Evolutionary conservation across 23 tunicate genomes (phyloP).

Genomic region (Styela plicata): DNA sequence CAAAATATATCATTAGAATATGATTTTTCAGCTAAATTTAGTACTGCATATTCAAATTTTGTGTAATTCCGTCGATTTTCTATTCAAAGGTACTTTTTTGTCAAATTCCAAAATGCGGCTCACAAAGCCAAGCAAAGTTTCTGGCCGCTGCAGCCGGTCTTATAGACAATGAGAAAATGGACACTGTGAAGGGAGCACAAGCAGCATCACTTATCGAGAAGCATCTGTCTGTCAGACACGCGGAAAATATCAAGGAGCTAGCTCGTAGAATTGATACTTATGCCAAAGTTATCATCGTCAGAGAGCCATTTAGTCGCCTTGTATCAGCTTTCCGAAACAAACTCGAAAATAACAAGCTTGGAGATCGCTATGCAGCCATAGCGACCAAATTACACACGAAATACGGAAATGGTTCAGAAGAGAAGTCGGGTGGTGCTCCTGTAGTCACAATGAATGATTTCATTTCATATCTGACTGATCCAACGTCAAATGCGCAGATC

Average conservation of each 20-base stretch:
- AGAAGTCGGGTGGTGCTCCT: conserved; percentile 1
- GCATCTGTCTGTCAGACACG: conserved; percentile 6
- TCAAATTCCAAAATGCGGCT: conserved; percentile 33
- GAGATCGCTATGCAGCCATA: background rate
- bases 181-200: background rate
- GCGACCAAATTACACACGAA: conserved; percentile 10
- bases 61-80: background rate
- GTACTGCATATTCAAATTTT: no score
- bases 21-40: no score
- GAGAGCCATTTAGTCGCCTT: conserved; percentile 30
- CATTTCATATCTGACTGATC: background rate
- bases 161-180: background rate
- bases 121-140: conserved; percentile 50
- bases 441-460: conserved; percentile 8
- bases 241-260: background rate
- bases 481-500: background rate
- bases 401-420: conserved; percentile 6
- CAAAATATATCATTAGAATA: no score
- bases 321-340: conserved; percentile 23
- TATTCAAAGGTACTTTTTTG: conserved; percentile 3
- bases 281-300: conserved; percentile 5
- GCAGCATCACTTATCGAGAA: conserved; percentile 26
- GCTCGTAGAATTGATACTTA: background rate
- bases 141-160: conserved; percentile 11
- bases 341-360: conserved; percentile 1